Evolutionary conservation across 2,888 invertebrate species (phyloP), one percentile per base, ranked within the genome.

Genomic region (Lissonota sp.): DNA sequence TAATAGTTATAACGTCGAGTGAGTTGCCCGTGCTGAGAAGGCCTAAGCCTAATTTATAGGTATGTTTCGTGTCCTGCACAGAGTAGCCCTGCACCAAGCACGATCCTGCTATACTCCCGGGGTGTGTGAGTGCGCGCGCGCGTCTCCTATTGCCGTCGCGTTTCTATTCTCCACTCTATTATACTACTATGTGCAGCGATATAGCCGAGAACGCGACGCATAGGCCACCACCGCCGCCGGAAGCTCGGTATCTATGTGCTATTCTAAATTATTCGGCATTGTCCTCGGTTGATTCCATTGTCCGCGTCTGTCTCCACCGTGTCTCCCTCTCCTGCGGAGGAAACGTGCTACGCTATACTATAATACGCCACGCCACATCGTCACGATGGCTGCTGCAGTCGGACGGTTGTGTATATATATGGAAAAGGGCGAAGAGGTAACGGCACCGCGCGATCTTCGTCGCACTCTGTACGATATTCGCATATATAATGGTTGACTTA

Each of bases 241-340:
- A 88, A 88, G 87, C 89, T 86, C 86, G 86, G 91, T 90, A 91
- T 91, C 91, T 91, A 90, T 91, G 89, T 91, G 90, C 86, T 89
- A 91, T 91, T 91, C 91, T 91, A 91, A 91, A 91, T 91, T 91
- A 91, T 91, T 91, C 89, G 87, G 89, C 89, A 91, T 91, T 91
- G 91, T 91, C 90, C 91, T 89, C 90, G 87, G 84, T 87, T 91
- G 89, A 91, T 91, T 90, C 91, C 89, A 91, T 91, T 91, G 91
- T 91, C 89, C 90, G 89, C 87, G 88, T 91, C 91, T 91, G 91
- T 91, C 91, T 90, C 90, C 89, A 88, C 88, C 90, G 91, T 89
- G 84, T 88, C 79, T 79, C 79, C 74, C 79, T 55, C 57, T 57
- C 66, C 66, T 53, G 6, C 44, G 49, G 70, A 72, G 72, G 74